Percentiles rank a stretch among this genome's conserved stretches.
Conservation (phyloP, 1,140 invertebrate genomes). For the Fopius arisanus region DNA sequence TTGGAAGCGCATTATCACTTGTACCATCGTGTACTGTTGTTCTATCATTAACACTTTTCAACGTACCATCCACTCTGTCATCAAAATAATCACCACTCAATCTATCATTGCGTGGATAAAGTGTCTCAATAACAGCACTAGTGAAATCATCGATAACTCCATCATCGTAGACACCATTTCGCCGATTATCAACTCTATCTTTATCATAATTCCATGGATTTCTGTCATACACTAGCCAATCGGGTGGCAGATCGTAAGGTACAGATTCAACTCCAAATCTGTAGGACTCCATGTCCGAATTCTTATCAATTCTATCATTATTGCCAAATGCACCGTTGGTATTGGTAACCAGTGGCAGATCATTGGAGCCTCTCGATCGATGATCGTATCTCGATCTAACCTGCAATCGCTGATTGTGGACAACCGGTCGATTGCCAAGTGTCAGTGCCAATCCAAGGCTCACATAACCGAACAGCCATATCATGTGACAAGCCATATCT, state of each 20-base stretch:
- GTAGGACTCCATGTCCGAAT: constrained; percentile 12
- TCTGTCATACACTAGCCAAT: constrained; percentile 10
- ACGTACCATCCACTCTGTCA: background rate
- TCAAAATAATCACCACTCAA: constrained; percentile 6
- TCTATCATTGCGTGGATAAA: constrained; percentile 18
- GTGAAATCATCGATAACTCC: constrained; percentile 25
- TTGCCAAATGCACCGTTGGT: background rate
- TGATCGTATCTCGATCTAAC: constrained; percentile 16
- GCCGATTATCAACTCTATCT: background rate
- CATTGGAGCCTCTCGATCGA: background rate
- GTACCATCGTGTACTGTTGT: background rate
- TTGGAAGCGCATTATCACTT: constrained; percentile 16
- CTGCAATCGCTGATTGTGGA: constrained; percentile 23
- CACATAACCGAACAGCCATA: constrained; percentile 36
- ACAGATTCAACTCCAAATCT: background rate
- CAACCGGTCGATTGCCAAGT: constrained; percentile 32
- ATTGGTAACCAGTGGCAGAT: background rate
- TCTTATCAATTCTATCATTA: background rate
- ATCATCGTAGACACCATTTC: constrained; percentile 2
- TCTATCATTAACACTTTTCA: constrained; percentile 4
- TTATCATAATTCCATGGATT: background rate
- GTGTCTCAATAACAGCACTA: constrained; percentile 21
- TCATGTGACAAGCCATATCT: constrained; percentile 36
- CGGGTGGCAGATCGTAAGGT: constrained; percentile 22
- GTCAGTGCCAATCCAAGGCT: constrained; percentile 36